These are phyloP conservation scores for Vireo altiloquus DNA, from an alignment of 2,113 vertebrate genomes.

Conservation along the genomic window DNA sequence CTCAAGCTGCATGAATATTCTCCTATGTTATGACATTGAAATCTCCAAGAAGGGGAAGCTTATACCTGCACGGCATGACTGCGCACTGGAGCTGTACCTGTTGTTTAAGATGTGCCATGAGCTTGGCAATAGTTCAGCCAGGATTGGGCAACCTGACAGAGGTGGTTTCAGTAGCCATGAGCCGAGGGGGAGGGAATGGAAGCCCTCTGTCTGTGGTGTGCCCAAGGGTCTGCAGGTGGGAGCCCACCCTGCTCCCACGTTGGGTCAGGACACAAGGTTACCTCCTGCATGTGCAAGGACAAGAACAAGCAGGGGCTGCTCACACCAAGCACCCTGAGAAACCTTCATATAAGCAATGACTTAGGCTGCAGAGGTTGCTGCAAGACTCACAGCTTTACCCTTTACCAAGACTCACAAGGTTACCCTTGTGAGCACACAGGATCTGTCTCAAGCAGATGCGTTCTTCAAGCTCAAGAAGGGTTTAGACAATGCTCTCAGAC, in stretches of 20 bases:
- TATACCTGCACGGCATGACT: neutral
- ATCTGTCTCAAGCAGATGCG: neutral
- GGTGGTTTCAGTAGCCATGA: neutral
- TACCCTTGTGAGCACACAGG: accelerated
- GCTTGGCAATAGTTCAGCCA: neutral
- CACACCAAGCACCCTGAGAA: neutral
- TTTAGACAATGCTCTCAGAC: neutral
- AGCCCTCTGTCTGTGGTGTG: accelerated
- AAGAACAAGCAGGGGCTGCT: neutral
- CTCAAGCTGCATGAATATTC: neutral
- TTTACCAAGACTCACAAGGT: no score
- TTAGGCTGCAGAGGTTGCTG: neutral
- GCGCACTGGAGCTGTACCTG: neutral
- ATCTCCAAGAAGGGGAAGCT: neutral
- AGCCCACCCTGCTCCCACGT: neutral
- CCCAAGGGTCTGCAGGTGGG: accelerated
- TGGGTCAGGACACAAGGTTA: neutral
- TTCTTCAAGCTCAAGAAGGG: neutral
- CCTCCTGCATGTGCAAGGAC: accelerated
- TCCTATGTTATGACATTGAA: neutral
- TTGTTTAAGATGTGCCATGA: neutral
- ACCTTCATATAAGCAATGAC: neutral
- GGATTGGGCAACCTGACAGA: accelerated
- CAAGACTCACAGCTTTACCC: neutral
- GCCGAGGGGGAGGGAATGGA: accelerated